Conservation (phyloP, 2,888 invertebrate genomes). For the Agapostemon virescens region DNA sequence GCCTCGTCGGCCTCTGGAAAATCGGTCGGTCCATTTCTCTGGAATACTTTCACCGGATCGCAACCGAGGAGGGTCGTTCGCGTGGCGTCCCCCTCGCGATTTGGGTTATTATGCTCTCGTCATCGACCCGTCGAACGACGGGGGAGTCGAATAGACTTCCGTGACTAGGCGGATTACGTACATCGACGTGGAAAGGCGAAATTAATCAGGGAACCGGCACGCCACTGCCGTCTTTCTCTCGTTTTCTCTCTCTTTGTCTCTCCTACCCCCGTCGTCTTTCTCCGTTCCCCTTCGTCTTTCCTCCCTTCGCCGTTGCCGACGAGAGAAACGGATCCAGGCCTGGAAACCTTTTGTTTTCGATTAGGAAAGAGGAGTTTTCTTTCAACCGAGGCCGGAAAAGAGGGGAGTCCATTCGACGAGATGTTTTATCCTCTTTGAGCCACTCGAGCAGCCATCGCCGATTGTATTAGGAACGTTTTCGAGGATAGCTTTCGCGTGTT, state of each 20-base stretch:
- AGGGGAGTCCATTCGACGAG: conserved; percentile 23
- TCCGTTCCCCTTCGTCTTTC: not conserved
- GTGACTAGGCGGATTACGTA: conserved; percentile 68
- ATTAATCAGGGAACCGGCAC: conserved; percentile 63
- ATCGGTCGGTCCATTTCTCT: conserved; percentile 59
- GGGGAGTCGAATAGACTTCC: conserved; percentile 64
- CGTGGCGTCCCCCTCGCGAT: conserved; percentile 50
- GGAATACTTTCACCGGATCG: conserved; percentile 38
- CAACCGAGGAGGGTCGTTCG: conserved; percentile 27
- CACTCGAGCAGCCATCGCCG: conserved; percentile 19
- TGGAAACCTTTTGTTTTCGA: conserved; percentile 55
- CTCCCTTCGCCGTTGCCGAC: not conserved
- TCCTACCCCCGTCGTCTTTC: not conserved
- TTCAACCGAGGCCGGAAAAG: conserved; percentile 15
- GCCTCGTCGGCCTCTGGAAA: conserved; percentile 48
- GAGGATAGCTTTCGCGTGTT: conserved; percentile 27
- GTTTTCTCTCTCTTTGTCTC: not conserved
- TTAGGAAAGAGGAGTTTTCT: conserved; percentile 46
- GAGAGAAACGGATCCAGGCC: conserved; percentile 50
- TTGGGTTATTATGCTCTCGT: conserved; percentile 67
- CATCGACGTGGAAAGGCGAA: conserved; percentile 63
- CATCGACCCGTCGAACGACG: conserved; percentile 60
- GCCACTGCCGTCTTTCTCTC: conserved; percentile 2
- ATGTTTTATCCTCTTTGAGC: conserved; percentile 49
- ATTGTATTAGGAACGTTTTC: conserved; percentile 40